These are phyloP conservation scores for Epirrhoe tristata DNA, from an alignment of 2,888 invertebrate species.

Conservation along the genomic window DNA sequence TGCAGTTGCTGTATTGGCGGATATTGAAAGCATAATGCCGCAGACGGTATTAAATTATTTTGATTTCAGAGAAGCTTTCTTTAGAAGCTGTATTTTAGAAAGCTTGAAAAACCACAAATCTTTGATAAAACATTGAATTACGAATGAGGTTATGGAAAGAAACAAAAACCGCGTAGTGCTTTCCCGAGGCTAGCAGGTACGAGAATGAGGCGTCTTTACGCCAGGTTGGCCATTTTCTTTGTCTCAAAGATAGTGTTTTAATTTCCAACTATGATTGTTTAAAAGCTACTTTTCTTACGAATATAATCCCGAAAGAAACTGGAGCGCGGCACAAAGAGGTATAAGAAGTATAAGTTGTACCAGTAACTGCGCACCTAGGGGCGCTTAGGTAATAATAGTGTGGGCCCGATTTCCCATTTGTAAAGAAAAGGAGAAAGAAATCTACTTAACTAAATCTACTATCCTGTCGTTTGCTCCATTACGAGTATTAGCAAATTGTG, in stretches of 20 bases:
- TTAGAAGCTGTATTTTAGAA: background rate
- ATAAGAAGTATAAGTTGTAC: conserved; percentile 31
- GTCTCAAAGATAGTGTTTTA: conserved; percentile 43
- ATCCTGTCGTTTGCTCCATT: conserved; percentile 39
- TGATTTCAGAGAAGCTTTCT: too few species aligned
- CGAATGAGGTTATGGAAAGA: conserved; percentile 13
- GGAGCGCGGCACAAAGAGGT: conserved; percentile 41
- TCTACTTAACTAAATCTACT: conserved; percentile 41
- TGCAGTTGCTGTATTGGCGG: background rate
- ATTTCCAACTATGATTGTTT: conserved; percentile 37
- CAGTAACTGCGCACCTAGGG: conserved; percentile 25
- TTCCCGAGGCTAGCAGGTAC: conserved; percentile 24
- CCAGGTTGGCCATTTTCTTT: conserved; percentile 35
- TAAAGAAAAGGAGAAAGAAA: conserved; percentile 63
- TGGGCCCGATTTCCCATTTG: conserved; percentile 66
- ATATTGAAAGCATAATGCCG: background rate
- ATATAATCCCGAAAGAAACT: conserved; percentile 45
- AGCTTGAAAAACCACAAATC: conserved; percentile 4
- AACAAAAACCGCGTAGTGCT: conserved; percentile 26
- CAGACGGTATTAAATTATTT: too few species aligned
- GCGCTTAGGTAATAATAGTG: conserved; percentile 54
- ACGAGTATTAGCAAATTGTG: conserved; percentile 41
- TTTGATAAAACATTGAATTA: conserved; percentile 12
- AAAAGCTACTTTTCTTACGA: conserved; percentile 33
- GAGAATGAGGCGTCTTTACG: conserved; percentile 30